Base-by-base conservation (phyloP, 92 coral and sea anemone genomes). In the Heteractis magnifica region DNA sequence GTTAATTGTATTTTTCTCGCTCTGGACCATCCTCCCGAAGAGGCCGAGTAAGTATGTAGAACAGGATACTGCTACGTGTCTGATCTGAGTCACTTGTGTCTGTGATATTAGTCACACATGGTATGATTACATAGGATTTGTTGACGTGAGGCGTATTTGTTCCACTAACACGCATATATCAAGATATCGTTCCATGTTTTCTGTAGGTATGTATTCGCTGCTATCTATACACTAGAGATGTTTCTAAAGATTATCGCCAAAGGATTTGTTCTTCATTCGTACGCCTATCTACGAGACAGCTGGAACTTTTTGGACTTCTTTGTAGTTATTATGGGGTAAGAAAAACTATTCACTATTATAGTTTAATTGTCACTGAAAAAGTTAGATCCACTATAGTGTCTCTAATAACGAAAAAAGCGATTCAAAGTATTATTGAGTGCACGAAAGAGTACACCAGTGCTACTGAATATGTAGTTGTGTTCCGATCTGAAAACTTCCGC, bases 321-420 rank as follows among this genome's bases (percentile, higher is more conserved):
- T 60, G 98, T 95, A 7, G 98, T 95, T 58, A 95, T 95, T 73
- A 79, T 95, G 14, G 98, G 98, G 98, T 95, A 86, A 83, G 86
- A 16, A 13, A 62, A 58, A 10, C 4, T 58, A 58, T 58, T 56
- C 26, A 62, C 70, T 18, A n/a, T 62, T 18, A n/a, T 62, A 6
- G 6, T 62, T 9, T 18, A 18, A 62, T 34, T 34, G 44, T 34
- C 44, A 34, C 3, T 34, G 44, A 34, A 34, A 34, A 34, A 34
- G 44, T 34, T 34, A 34, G 44, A 34, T 34, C 44, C 44, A 2
- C 44, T 34, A 55, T 13, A 55, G 59, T 55, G 59, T 55, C 59
- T 55, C 59, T 55, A 0, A 55, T 8, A 8, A 55, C 0, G 14
- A 55, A 8, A 55, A 55, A 9, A 55, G 14, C 10, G 10, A 9